Evolutionary conservation across 2,797 vertebrate species (phyloP).

Genomic region (Anguilla pacifica): DNA sequence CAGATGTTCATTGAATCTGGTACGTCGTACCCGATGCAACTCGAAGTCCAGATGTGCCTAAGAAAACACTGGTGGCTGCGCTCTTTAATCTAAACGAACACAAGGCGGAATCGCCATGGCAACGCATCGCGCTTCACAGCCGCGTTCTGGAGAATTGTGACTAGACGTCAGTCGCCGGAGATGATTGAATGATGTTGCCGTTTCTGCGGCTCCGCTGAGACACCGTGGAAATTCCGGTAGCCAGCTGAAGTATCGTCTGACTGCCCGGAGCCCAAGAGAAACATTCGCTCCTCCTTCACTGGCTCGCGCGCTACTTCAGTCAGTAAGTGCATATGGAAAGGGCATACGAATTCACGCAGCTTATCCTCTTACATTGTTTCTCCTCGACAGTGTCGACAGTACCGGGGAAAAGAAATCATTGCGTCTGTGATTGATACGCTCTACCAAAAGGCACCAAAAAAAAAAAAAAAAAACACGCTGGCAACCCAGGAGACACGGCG

Average conservation of each 20-base stretch:
- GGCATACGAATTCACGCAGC: conserved; percentile 37
- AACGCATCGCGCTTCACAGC: conserved; percentile 40
- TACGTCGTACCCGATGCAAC: conserved; percentile 53
- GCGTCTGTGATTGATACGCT: background rate
- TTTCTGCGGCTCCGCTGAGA: conserved; percentile 29
- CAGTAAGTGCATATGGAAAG: conserved; percentile 53
- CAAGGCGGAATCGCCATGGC: conserved; percentile 7
- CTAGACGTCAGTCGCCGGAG: conserved; percentile 39
- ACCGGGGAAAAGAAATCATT: conserved; percentile 38
- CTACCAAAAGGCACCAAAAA: background rate
- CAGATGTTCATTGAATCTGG: conserved; percentile 61
- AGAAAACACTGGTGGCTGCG: conserved; percentile 17
- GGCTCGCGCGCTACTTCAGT: conserved; percentile 42
- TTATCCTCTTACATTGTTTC: conserved; percentile 34
- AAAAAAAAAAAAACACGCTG: background rate
- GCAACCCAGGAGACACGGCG: background rate
- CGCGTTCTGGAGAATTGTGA: conserved; percentile 49
- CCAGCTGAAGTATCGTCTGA: conserved; percentile 48
- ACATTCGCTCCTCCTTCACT: conserved; percentile 49
- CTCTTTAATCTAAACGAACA: background rate
- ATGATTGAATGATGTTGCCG: conserved; percentile 28
- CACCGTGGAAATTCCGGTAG: conserved; percentile 52
- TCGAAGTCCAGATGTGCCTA: conserved; percentile 58
- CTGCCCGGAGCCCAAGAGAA: conserved; percentile 48
- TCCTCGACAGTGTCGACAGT: conserved; percentile 43